Base-by-base conservation (phyloP, 2,113 vertebrate genomes). In the Odontesthes bonariensis region DNA sequence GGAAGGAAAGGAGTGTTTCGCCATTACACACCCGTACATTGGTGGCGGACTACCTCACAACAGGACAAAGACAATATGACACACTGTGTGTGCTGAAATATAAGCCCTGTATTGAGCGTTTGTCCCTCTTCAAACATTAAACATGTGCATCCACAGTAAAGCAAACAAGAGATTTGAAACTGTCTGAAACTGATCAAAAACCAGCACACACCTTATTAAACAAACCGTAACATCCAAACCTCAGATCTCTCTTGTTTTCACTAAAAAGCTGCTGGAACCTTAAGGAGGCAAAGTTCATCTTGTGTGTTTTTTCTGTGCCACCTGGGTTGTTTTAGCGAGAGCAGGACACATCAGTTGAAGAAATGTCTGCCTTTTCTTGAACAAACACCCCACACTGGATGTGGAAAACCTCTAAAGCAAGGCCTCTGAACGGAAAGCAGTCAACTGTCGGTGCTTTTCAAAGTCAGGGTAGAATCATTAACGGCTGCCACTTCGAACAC, bases 11-110 rank as follows among this genome's bases (percentile, higher is more conserved):
- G 3, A 35, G 6, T 19, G 55, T 32, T 57, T 27, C 9, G 33
- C 16, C 6, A 17, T 16, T 17, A 17, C 17, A 8, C 7, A 31
- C 31, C 32, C 27, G 27, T 5, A 23, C 10, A 53, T 11, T 44
- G 13, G 13, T 44, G 42, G 1, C 22, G 2, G 27, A 27, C 27
- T 27, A 27, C 27, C 27, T 10, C 27, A 65, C 59, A 60, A 42
- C 17, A 35, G 54, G 13, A 19, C 19, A 33, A 47, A 27, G 27
- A 27, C 31, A 64, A 31, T n/a, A 69, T 3, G 5, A 44, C 8
- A 64, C 6, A 46, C 65, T 49, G 51, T 13, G 47, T 49, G 51
- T 13, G 47, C 27, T 72, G 56, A 66, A 58, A 75, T 22, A 2
- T 6, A 22, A 61, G 27, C 32, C 27, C 14, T 23, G 35, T 46